Base-by-base conservation (phyloP, 1,140 invertebrate species). In the Drosophila mojavensis region DNA sequence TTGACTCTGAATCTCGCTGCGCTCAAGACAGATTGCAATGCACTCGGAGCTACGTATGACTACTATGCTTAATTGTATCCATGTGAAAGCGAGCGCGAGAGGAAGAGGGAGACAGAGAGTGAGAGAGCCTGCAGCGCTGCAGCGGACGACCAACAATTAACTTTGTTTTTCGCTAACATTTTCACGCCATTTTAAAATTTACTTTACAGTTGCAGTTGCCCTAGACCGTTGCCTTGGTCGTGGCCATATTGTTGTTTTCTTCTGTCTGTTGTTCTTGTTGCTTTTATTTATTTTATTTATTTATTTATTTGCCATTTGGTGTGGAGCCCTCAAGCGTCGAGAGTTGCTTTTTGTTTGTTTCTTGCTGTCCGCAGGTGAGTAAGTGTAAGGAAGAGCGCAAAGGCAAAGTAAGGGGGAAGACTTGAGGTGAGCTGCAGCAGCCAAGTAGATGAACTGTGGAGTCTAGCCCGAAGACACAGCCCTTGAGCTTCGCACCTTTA, bases 81-180 rank as follows among this genome's bases (percentile, higher is more conserved):
- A 24, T 2, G 3, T 24, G 3, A 24, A 0, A 2, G 20, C 20
- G 20, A 24, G 20, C 1, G 3, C 1, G 20, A 24, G 20, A 3
- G 20, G 20, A 2, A 24, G 20, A 24, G 20, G 3, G 20, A 24
- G 3, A 2, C 0, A 24, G 20, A 24, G 20, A 2, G 20, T 1
- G 20, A 24, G 20, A 24, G 20, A 24, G 20, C 20, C 20, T 24
- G 20, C 1, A 24, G 20, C 20, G 60, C 10, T 43, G 36, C 50
- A 69, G 59, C 33, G 60, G 24, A 9, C 66, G 61, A 50, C 53
- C 82, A 79, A 88, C 82, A 88, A 86, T 88, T 86, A 88, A 86
- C 83, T 88, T 86, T 88, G 76, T 77, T 86, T 86, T 86, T 78
- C 75, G 80, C 75, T 75, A 82, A 86, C 79, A 88, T 86, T 86